Evolutionary conservation across 2,113 vertebrate species (phyloP), one percentile per base, ranked within the genome.

Genomic region (Nanorana parkeri): DNA sequence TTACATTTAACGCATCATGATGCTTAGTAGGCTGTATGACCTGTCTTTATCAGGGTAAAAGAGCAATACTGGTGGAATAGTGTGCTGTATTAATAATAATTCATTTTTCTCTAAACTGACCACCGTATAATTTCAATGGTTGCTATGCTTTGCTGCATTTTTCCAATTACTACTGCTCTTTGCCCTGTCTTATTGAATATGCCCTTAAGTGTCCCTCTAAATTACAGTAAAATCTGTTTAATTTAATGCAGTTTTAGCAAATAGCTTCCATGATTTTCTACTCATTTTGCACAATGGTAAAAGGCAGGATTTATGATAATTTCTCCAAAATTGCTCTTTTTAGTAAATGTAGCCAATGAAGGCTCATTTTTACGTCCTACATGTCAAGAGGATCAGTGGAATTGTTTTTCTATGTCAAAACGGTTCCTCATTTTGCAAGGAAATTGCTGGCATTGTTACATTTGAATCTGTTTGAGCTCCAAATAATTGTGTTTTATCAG

Each of bases 401-500:
- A 61, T 75, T 51, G 51, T 29, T 73, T 73, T 73, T 73, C 51
- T 73, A 10, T 73, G 51, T 73, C 24, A 56, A 73, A 73, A 73
- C 16, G 68, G 51, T 36, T 74, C 55, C 61, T 78, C 26, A n/a
- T 54, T 78, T 78, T 55, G 47, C 19, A 78, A 54, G 29, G 28
- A 68, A 78, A 82, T 58, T 55, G 28, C 26, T 20, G 26, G 20
- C 64, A 68, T 68, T 75, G 65, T 83, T 68, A 55, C 55, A 76
- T 75, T 76, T 61, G 61, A 75, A 28, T 68, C 65, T 69, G 67
- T 76, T 28, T 64, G 24, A 67, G 63, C 69, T 58, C 58, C 58
- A 56, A 56, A 19, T 88, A 85, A 83, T 86, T 83, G 55, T 75
- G 1, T 88, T 85, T 83, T 76, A 89, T 88, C 83, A 83, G 86